Base-by-base conservation (phyloP, 2,888 invertebrate species). In the Drosophila nr. fundita region DNA sequence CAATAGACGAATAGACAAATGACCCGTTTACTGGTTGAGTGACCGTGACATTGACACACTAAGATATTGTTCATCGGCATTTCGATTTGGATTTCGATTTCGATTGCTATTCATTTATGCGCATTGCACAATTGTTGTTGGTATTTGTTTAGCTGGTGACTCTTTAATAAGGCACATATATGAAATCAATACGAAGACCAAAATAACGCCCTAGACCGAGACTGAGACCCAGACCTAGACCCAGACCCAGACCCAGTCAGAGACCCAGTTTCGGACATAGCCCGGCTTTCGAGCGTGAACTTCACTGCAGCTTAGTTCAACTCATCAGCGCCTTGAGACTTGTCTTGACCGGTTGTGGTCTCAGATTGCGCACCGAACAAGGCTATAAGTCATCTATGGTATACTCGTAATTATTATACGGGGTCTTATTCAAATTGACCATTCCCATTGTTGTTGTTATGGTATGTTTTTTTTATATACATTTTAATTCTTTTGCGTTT, bases 31-130 rank as follows among this genome's bases (percentile, higher is more conserved):
- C 24, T 38, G 80, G 68, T 59, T 75, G 74, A 40, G 55, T 74
- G 67, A 66, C 89, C 84, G 69, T 88, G 84, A 81, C 84, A 85
- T 86, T 85, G 84, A 86, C 89, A 86, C 45, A 85, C 73, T 85
- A 70, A 82, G 73, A 64, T 69, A 65, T 73, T 53, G 52, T 52
- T 63, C 18, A 34, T 53, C 21, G 15, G 21, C 58, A 49, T 70
- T 40, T 75, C 27, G 50, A 61, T 68, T 81, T 71, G 58, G 70
- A 83, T 71, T 78, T 45, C 45, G 8, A 45, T 24, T 45, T 76
- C 29, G 49, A 63, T 73, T 76, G 71, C 58, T 73, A 82, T 79
- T 84, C 73, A 84, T 83, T 83, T 83, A 88, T 84, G 81, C 78
- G 62, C 36, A 55, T 88, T 84, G 74, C 83, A 79, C 85, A 87